Evolutionary conservation across 2,113 vertebrate species (phyloP), one percentile per base, ranked within the genome.

Genomic region (Dipodomys stephensi): DNA sequence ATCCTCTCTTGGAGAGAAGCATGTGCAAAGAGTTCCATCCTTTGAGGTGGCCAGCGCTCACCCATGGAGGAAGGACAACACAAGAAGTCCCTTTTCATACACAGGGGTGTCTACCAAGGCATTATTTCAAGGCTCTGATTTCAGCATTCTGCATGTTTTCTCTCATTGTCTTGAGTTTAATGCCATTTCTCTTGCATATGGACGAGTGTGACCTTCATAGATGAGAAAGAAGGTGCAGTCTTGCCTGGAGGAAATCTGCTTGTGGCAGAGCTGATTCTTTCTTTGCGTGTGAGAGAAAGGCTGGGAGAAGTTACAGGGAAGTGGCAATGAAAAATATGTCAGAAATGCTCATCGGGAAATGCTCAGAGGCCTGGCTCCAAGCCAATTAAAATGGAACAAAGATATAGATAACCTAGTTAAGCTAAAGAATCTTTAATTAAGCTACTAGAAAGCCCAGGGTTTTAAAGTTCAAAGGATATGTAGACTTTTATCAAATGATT

Each of bases 391-490:
- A 96, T 0, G 35, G 11, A 39, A 94, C 96, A 83, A 95, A 96
- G 97, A 94, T 73, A 10, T 76, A 64, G 71, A 88, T 77, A 91
- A 89, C 28, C 65, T 87, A 91, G 78, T 87, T 91, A 96, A 88
- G 93, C 93, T 89, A 91, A 91, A 80, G 80, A 90, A 94, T 94
- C 85, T 68, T 87, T 97, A 93, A 97, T 96, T 94, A 95, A 92
- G 89, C 86, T 82, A 68, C 71, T 57, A 46, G 35, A 96, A 97
- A 97, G 91, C 89, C 83, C 87, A 72, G 81, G 91, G 60, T 92
- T 95, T 96, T 95, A 84, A 94, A 95, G 93, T 95, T 97, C 96
- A 95, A 95, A 97, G 89, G 64, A 87, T 94, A 64, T 57, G 81
- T 49, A 89, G 96, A 80, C 83, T 81, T 92, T 93, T 94, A 77